Conservation (phyloP, 2,797 vertebrate species). For the Malacoraja senta region DNA sequence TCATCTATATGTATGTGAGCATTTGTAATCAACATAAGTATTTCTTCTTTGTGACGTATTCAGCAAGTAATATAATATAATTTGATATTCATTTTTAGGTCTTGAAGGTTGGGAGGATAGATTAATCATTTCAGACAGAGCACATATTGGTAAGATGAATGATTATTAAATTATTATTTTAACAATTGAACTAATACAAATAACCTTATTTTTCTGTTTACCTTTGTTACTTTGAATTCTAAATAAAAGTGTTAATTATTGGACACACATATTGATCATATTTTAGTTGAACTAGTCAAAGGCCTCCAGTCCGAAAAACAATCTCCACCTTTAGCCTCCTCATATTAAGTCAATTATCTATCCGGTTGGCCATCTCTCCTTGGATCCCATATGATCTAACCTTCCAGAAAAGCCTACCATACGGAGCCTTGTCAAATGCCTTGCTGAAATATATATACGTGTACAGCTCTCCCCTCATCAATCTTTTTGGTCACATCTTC, state of each 20-base stretch:
- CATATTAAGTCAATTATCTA: too few species aligned
- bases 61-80: background rate
- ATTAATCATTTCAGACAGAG: conserved; percentile 92
- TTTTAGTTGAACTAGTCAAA: too few species aligned
- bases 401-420: too few species aligned
- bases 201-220: background rate
- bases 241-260: background rate
- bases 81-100: conserved; percentile 59
- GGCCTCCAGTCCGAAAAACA: too few species aligned
- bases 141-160: conserved; percentile 85
- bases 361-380: too few species aligned
- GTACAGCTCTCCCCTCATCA: too few species aligned
- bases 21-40: background rate
- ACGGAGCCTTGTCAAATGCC: too few species aligned
- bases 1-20: background rate
- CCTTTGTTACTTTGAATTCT: background rate
- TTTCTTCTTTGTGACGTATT: background rate
- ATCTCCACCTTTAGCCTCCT: too few species aligned
- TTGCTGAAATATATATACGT: too few species aligned
- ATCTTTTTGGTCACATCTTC: too few species aligned
- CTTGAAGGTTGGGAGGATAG: conserved; percentile 90
- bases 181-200: background rate
- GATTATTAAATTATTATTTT: background rate
- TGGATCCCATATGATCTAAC: too few species aligned
- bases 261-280: background rate